Evolutionary conservation across 2,113 vertebrate species (phyloP), one percentile per base, ranked within the genome.

Genomic region (Indri indri): DNA sequence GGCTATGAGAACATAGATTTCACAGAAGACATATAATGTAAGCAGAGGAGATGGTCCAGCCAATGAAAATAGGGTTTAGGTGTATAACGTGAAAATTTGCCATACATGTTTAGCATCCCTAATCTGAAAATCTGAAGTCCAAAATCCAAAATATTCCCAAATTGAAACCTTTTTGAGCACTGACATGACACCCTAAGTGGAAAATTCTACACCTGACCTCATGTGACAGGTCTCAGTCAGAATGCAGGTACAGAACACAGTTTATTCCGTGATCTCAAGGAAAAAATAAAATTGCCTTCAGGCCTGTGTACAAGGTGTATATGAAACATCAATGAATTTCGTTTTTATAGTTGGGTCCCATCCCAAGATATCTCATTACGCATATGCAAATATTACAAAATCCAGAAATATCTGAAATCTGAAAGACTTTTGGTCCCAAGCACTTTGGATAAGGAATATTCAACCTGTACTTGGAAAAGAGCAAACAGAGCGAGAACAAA

Each of bases 401-500:
- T 47, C 42, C 16, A 32, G 47, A 47, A 45, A 47, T 47, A 30
- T 32, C 73, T 47, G 27, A 47, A 76, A 32, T 76, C 73, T 32
- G 27, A 76, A 76, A 66, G 63, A 76, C 45, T 76, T 47, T 76
- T 32, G 30, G 27, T 47, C 14, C 14, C 42, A 47, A 76, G 45
- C 27, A 76, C 27, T 76, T 76, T 32, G 8, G 42, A 47, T 76
- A 76, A 76, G 27, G 27, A 16, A 8, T 47, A 76, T 32, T 47
- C 27, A 32, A 47, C 42, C 42, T 77, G 17, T 50, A 68, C 82
- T 63, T 71, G 70, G 22, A 27, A 95, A 95, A 65, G 23, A 95
- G 40, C 61, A 85, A 92, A 85, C 10, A 92, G 82, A 83, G 52
- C 27, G 94, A 40, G 74, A 95, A 61, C 23, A 90, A 83, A 94